Base-by-base conservation (phyloP, 2,113 vertebrate species). In the Psammodynastes pulverulentus region DNA sequence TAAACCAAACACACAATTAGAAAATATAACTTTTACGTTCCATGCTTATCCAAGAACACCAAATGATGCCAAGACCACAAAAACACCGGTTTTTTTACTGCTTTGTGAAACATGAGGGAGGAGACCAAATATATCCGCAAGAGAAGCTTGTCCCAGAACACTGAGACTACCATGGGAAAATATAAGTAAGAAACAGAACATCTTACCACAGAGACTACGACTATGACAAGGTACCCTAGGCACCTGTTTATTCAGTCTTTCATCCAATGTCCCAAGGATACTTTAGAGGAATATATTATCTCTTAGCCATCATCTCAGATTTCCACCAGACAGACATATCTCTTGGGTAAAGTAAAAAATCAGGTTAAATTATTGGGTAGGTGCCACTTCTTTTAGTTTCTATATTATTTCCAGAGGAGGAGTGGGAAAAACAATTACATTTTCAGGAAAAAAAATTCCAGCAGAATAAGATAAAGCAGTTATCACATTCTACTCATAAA, bases 381-480 rank as follows among this genome's bases (percentile, higher is more conserved):
- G 10, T 46, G 87, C 52, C 26, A 89, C 26, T 21, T 49, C 9
- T 56, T 92, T 54, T n/a, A 58, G 7, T 3, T 46, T 84, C 54
- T 39, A 34, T 21, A 89, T 52, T 34, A 88, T 49, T 92, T 23
- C 2, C 0, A 0, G 3, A 13, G 58, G 46, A 52, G 90, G 15
- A 51, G 17, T 48, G 10, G 24, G 10, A 19, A 6, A 93, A 53
- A 58, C 53, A 34, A 43, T 91, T 79, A 6, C 87, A 4, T 86
- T 85, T 90, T 91, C 54, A 91, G 84, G 53, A 92, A 87, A 39
- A 29, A 62, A 62, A 62, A 62, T n/a, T n/a, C n/a, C n/a, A n/a
- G n/a, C n/a, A n/a, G n/a, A n/a, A n/a, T n/a, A n/a, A n/a, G n/a
- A n/a, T n/a, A n/a, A 49, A 7, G 53, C 8, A 21, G 6, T 54